Percentiles rank a stretch among this genome's conserved stretches.
Conservation (phyloP, 2,888 invertebrate species). For the Lithophane semibrunnea region DNA sequence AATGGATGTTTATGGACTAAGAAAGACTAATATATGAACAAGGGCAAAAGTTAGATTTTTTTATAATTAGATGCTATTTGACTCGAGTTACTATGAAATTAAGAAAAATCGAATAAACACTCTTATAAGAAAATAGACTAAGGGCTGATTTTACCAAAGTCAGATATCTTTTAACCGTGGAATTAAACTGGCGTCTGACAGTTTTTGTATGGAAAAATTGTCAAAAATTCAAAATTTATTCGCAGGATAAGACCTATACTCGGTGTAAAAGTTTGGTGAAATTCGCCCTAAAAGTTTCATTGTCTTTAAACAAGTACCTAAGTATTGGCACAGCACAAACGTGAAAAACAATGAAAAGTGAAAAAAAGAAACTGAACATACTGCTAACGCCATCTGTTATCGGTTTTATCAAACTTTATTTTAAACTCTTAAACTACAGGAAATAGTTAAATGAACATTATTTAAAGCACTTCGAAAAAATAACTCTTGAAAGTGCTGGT, state of each 20-base stretch:
- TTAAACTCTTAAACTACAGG: neutral
- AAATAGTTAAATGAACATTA: neutral
- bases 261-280: too few species aligned
- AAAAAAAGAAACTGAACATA: neutral
- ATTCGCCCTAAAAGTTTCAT: neutral
- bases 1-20: neutral
- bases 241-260: too few species aligned
- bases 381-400: constrained; percentile 61
- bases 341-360: too few species aligned
- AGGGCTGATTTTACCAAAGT: too few species aligned
- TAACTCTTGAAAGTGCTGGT: neutral
- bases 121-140: neutral
- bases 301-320: neutral
- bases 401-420: constrained; percentile 31
- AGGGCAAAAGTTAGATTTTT: neutral
- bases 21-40: neutral
- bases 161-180: too few species aligned
- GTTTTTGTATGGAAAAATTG: too few species aligned
- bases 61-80: neutral
- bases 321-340: neutral
- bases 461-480: neutral
- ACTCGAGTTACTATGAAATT: neutral
- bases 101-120: neutral
- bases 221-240: too few species aligned
- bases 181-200: too few species aligned